These are phyloP conservation scores for Artemisiospiza belli DNA, from an alignment of 2,113 vertebrate species.

Conservation along the genomic window DNA sequence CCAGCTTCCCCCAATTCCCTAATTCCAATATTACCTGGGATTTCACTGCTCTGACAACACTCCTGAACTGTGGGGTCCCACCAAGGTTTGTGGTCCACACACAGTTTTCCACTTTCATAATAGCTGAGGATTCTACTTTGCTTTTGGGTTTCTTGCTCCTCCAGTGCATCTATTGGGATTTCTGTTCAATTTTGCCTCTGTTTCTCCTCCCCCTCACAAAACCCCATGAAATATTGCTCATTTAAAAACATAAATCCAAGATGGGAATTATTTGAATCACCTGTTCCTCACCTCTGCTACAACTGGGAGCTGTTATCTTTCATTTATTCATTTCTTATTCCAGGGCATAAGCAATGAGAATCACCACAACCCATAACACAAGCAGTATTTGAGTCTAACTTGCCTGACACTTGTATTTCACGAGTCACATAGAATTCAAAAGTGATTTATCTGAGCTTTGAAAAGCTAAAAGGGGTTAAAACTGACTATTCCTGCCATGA, in stretches of 20 bases:
- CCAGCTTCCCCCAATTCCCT: background rate
- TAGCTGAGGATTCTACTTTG: background rate
- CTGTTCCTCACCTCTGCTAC: background rate
- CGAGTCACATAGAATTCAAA: background rate
- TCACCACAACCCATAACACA: background rate
- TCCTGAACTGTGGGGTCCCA: background rate
- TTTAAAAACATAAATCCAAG: background rate
- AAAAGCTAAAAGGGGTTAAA: conserved; percentile 36
- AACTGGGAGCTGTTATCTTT: background rate
- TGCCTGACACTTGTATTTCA: background rate
- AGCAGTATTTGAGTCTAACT: background rate
- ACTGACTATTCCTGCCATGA: background rate
- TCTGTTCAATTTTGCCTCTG: background rate
- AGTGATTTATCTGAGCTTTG: conserved; percentile 14
- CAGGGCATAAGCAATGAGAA: background rate
- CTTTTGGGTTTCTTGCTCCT: background rate
- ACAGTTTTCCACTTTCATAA: background rate
- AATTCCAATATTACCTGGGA: background rate
- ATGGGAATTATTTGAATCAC: background rate
- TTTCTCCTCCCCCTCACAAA: background rate
- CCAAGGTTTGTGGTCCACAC: background rate
- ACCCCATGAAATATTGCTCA: background rate
- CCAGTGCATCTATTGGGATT: background rate
- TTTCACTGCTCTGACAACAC: background rate
- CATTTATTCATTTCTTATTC: background rate